phyloP scores from a whole-genome alignment of 1,140 invertebrate genomes.

The Ceratosolen fusciceps region DNA sequence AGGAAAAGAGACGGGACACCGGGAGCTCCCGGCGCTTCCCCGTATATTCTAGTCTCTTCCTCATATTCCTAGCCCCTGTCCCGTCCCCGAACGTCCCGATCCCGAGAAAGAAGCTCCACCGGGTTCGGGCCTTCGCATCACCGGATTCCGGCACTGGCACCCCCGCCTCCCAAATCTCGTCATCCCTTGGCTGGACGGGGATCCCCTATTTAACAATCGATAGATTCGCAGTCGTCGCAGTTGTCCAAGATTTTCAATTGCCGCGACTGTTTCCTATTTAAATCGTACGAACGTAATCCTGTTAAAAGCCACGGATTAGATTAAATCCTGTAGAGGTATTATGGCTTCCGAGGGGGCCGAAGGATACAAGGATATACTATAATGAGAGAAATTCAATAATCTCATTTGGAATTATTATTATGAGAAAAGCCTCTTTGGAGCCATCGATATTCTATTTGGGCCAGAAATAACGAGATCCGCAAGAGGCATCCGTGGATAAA shows the following conservation, averaged over 20 bases:
- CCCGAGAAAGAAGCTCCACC: no score
- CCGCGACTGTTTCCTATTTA: background rate
- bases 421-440: background rate
- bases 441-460: background rate
- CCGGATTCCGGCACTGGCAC: no score
- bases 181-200: background rate
- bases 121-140: no score
- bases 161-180: no score
- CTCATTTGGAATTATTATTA: background rate
- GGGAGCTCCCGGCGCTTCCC: slow-evolving; percentile 7
- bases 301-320: slow-evolving; percentile 1
- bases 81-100: background rate
- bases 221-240: background rate
- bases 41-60: background rate
- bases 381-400: background rate
- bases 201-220: background rate
- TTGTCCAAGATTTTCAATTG: background rate
- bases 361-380: background rate
- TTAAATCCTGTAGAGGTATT: background rate
- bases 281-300: background rate
- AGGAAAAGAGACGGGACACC: slow-evolving; percentile 44
- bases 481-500: no score
- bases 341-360: background rate
- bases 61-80: background rate
- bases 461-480: no score